Conservation (phyloP, 2,113 vertebrate species). For the Natator depressus region DNA sequence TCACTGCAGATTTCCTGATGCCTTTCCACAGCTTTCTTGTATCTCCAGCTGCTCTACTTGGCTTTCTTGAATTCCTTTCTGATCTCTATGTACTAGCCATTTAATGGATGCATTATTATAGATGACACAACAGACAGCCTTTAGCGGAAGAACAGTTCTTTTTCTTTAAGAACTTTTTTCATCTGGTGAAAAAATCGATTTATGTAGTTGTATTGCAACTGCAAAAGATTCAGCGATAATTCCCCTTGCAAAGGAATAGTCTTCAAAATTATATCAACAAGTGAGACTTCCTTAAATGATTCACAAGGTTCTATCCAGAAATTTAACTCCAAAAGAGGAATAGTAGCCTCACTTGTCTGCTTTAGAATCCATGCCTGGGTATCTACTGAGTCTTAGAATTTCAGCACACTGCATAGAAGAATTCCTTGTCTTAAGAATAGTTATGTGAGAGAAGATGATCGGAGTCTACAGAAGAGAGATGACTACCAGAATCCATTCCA, state of each 20-base stretch:
- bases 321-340: background rate
- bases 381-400: background rate
- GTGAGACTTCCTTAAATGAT: background rate
- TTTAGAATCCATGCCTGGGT: background rate
- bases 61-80: slow-evolving; percentile 13
- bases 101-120: background rate
- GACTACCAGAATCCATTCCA: rapidly evolving
- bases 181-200: background rate
- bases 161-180: slow-evolving; percentile 19
- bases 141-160: background rate
- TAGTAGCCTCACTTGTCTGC: background rate
- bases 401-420: background rate
- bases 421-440: background rate
- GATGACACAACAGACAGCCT: background rate
- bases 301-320: background rate
- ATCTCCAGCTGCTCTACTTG: background rate
- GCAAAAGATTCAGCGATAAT: background rate
- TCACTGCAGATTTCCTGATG: slow-evolving; percentile 13
- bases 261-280: rapidly evolving
- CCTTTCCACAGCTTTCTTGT: slow-evolving; percentile 44
- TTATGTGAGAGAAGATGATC: background rate
- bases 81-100: background rate
- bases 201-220: background rate
- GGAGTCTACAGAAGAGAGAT: background rate
- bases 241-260: background rate